Percentiles rank a stretch among this genome's conserved stretches.
Conservation (phyloP, 2,113 vertebrate species). For the Rutilus rutilus region DNA sequence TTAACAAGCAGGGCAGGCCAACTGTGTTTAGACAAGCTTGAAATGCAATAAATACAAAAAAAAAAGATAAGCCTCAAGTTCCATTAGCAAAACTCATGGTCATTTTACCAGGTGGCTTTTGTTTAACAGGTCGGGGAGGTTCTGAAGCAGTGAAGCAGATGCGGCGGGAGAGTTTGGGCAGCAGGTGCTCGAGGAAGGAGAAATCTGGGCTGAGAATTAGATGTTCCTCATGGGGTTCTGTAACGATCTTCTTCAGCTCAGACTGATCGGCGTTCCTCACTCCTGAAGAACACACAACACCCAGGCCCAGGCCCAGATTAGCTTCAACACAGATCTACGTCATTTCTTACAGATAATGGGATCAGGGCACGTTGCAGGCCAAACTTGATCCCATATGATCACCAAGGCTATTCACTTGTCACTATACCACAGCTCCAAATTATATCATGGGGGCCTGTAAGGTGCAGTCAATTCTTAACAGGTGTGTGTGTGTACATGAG, state of each 20-base stretch:
- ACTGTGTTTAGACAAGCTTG: not conserved
- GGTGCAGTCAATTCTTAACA: not conserved
- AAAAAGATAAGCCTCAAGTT: not conserved
- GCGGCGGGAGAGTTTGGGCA: conserved; percentile 81
- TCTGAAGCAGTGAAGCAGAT: conserved; percentile 85
- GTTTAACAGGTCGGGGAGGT: conserved; percentile 77
- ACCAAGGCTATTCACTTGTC: not conserved
- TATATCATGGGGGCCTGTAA: not conserved
- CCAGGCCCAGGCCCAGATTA: too few species aligned
- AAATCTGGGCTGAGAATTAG: conserved; percentile 73
- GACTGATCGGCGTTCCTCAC: conserved; percentile 74
- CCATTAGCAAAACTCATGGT: not conserved
- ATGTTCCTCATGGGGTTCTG: conserved; percentile 81
- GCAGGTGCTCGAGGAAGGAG: conserved; percentile 70
- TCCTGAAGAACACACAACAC: conserved; percentile 66
- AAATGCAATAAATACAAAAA: not conserved
- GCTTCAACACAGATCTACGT: not conserved
- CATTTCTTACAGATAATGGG: not conserved
- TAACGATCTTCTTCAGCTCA: conserved; percentile 79
- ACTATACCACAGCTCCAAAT: not conserved
- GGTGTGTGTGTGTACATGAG: not conserved
- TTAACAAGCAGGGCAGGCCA: not conserved
- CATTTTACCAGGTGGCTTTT: conserved; percentile 61
- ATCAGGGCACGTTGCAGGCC: not conserved
- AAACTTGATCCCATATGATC: not conserved